Base-by-base conservation (phyloP, 2,113 vertebrate species). In the Corvus moneduloides region DNA sequence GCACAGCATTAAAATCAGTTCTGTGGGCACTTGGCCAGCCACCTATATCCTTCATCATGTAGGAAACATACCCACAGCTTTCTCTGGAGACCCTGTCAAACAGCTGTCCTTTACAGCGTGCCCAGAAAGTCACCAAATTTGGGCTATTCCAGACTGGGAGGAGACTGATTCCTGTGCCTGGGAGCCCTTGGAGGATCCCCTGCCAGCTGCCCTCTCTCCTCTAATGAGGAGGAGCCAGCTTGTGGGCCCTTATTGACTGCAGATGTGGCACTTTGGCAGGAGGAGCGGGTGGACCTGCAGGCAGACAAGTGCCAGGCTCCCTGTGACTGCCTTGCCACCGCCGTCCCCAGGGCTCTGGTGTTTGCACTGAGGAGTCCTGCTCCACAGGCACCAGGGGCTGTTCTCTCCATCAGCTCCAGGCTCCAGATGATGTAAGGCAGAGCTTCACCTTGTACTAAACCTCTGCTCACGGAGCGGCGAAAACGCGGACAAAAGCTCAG, bases 51-150 rank as follows among this genome's bases (percentile, higher is more conserved):
- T 96, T 96, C 94, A 96, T 95, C 96, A 66, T 96, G 96, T 96
- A 95, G 92, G 90, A 96, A 96, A 90, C 96, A 97, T 97, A 93
- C 92, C 90, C 96, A 93, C 88, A 95, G 92, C 96, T 90, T 97
- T 89, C 96, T 92, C 96, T 90, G 94, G 95, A 96, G 96, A 96
- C 96, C 90, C 93, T 94, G 92, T 96, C 96, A 95, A 96, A 96
- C 96, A 97, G 96, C 96, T 96, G 96, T 97, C 93, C 95, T 96
- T 96, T 96, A 93, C 95, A 96, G 96, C 93, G 72, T 95, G 93
- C 96, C 96, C 96, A 95, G 94, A 96, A 96, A 96, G 96, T 78
- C 96, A 96, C 96, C 96, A 92, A 96, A 97, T 96, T 93, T 96
- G 95, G 96, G 96, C 92, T 96, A 69, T 96, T 97, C 94, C 95